Percentiles rank a stretch among this genome's conserved stretches.
phyloP scores from a whole-genome alignment of 2,888 invertebrate species.

The Orthosia gothica region DNA sequence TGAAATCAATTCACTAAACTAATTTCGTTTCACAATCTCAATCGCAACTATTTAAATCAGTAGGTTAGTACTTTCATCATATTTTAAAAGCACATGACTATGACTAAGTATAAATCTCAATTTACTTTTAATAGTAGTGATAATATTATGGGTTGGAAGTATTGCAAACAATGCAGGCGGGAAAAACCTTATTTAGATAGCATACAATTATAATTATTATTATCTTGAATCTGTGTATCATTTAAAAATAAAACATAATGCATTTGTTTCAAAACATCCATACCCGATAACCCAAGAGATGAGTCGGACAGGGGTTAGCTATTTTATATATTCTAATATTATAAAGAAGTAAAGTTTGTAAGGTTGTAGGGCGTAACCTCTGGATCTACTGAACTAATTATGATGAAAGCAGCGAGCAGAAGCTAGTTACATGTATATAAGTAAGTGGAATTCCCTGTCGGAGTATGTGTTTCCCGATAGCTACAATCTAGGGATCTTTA shows the following conservation, averaged over 20 bases:
- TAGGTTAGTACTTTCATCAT: neutral
- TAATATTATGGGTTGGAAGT: neutral
- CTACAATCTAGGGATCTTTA: no score
- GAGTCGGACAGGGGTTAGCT: neutral
- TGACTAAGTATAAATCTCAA: neutral
- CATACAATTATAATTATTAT: neutral
- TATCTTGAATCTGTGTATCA: neutral
- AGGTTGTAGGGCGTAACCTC: neutral
- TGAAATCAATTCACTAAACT: neutral
- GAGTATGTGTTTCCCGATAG: no score
- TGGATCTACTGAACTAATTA: no score
- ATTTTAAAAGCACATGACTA: neutral
- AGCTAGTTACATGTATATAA: no score
- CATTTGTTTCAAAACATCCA: slow-evolving; percentile 2
- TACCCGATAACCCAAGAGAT: neutral
- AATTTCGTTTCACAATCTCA: neutral
- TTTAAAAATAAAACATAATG: neutral
- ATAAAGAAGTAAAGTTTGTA: neutral
- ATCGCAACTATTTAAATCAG: neutral
- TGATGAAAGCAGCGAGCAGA: no score
- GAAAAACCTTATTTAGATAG: neutral
- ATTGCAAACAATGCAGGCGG: neutral
- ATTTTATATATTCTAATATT: neutral
- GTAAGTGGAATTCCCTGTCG: no score
- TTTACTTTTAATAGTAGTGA: neutral